phyloP scores from a whole-genome alignment of 2,113 vertebrate genomes.

The Sapayoa aenigma region DNA sequence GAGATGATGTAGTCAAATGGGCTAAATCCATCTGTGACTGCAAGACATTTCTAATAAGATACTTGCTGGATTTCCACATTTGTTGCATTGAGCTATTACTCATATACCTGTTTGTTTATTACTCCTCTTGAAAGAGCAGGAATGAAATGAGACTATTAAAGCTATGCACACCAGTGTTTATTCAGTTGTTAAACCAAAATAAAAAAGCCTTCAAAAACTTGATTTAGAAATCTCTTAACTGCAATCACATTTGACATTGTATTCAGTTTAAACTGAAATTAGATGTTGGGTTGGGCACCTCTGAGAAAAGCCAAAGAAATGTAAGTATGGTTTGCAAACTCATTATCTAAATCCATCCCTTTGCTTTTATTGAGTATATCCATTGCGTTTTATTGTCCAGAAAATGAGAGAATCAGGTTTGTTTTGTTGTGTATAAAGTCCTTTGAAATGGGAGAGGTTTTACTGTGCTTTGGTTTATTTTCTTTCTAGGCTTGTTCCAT shows the following conservation, averaged over 20 bases:
- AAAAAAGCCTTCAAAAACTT: background rate
- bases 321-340: background rate
- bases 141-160: background rate
- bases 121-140: background rate
- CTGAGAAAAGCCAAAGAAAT: background rate
- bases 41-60: slow-evolving; percentile 13
- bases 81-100: slow-evolving; percentile 8
- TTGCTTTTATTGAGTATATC: background rate
- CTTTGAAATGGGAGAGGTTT: background rate
- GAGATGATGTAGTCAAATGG: background rate
- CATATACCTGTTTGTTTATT: background rate
- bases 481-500: background rate
- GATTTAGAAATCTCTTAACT: background rate
- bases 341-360: background rate
- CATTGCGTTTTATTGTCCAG: background rate
- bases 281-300: background rate
- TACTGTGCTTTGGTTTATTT: background rate
- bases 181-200: background rate
- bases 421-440: background rate
- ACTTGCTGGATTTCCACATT: background rate
- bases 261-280: background rate
- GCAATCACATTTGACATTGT: background rate
- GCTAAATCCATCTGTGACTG: background rate
- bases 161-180: background rate
- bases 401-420: background rate